Conservation (phyloP, 2,113 vertebrate genomes). For the Ophiodon elongatus region DNA sequence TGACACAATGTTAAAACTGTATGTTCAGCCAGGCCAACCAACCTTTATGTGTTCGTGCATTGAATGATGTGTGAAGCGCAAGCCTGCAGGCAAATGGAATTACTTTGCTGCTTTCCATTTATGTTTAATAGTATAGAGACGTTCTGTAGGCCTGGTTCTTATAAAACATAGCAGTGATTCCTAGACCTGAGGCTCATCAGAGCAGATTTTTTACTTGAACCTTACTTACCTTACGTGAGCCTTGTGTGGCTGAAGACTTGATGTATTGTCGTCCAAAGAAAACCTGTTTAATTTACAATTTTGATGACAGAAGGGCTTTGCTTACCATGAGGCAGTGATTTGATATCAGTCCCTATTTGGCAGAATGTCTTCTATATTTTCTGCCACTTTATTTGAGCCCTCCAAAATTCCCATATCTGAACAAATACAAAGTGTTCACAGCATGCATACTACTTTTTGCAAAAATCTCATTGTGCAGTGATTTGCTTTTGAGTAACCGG, state of each 20-base stretch:
- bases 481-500: neutral
- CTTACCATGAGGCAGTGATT: neutral
- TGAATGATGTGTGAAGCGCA: slow-evolving; percentile 31
- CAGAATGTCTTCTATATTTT: neutral
- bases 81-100: slow-evolving; percentile 58
- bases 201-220: too few relatives aligned
- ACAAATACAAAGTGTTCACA: neutral
- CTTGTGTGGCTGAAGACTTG: neutral
- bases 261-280: neutral
- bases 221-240: too few relatives aligned
- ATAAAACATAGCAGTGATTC: slow-evolving; percentile 33
- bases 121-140: slow-evolving; percentile 12
- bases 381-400: neutral
- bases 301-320: neutral
- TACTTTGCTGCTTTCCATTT: slow-evolving; percentile 38
- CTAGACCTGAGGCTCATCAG: slow-evolving; percentile 40
- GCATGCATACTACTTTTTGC: neutral
- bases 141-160: slow-evolving; percentile 5
- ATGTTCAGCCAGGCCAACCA: slow-evolving; percentile 9
- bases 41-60: slow-evolving; percentile 15
- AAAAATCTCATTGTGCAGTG: neutral
- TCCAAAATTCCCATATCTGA: neutral
- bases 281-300: neutral
- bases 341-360: neutral
- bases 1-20: slow-evolving; percentile 23